These are phyloP conservation scores for Mylabris sibirica DNA, from an alignment of 2,888 invertebrate species.

Conservation along the genomic window DNA sequence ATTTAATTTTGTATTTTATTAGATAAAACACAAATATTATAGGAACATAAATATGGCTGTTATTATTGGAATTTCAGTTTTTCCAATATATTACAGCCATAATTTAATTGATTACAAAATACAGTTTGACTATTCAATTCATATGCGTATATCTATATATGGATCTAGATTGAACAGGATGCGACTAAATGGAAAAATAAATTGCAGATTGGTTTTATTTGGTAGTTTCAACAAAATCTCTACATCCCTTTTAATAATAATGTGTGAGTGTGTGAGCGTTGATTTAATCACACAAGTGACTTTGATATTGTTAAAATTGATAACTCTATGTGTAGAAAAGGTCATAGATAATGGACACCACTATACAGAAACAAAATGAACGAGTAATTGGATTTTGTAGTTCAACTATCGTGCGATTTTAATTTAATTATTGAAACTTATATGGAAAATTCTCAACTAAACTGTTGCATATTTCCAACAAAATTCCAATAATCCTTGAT, in stretches of 20 bases:
- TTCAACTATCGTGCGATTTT: background rate
- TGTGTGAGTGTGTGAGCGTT: slow-evolving; percentile 5
- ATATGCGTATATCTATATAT: background rate
- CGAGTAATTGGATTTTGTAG: background rate
- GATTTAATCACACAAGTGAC: slow-evolving; percentile 9
- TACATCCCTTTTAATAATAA: slow-evolving; percentile 11
- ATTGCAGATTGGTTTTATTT: slow-evolving; percentile 15
- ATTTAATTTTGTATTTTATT: no score
- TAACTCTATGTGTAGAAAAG: background rate
- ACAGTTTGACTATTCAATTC: background rate
- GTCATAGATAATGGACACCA: slow-evolving; percentile 9
- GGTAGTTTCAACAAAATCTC: slow-evolving; percentile 14
- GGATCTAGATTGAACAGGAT: slow-evolving; percentile 9
- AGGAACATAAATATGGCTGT: background rate
- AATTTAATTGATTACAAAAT: background rate
- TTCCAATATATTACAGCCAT: background rate
- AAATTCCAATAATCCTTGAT: no score
- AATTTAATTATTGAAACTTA: background rate
- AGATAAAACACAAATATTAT: no score
- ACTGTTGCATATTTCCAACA: background rate
- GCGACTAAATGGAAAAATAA: slow-evolving; percentile 13
- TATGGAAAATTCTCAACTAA: background rate
- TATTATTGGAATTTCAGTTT: no score
- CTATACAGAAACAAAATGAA: background rate
- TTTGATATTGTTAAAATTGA: slow-evolving; percentile 13